Percentiles rank a stretch among this genome's conserved stretches.
Conservation (phyloP, 2,113 vertebrate species). For the Phalacrocorax pelagicus region DNA sequence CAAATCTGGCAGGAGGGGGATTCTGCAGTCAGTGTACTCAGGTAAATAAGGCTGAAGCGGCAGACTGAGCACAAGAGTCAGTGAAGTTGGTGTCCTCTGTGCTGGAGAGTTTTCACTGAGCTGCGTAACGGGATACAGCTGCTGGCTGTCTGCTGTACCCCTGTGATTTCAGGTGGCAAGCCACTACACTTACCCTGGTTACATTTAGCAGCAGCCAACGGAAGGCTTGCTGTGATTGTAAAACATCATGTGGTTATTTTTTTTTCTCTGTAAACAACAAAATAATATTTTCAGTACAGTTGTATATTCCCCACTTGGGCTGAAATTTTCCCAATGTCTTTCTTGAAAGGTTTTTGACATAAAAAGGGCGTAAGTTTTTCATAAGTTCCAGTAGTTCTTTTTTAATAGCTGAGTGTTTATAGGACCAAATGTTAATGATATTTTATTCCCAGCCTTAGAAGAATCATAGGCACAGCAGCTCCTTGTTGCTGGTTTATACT, state of each 20-base stretch:
- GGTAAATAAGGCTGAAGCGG: neutral
- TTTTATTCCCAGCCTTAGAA: neutral
- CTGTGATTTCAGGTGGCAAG: neutral
- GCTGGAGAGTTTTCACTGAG: neutral
- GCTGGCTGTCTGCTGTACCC: neutral
- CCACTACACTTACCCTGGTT: neutral
- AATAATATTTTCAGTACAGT: neutral
- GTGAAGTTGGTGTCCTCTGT: neutral
- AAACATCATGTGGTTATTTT: neutral
- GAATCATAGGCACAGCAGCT: neutral
- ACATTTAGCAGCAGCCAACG: neutral
- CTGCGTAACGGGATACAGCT: neutral
- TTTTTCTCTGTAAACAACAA: neutral
- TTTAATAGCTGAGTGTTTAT: neutral
- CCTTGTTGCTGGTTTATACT: neutral
- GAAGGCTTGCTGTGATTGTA: neutral
- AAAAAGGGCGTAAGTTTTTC: neutral
- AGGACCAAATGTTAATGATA: neutral
- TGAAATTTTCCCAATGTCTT: neutral
- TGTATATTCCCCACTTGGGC: neutral
- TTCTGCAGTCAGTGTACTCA: fast-evolving
- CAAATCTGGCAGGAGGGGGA: neutral
- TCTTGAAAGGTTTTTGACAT: neutral
- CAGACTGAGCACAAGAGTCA: neutral
- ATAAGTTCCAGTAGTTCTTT: neutral